phyloP scores from a whole-genome alignment of 2,113 vertebrate species.

The Cololabis saira region DNA sequence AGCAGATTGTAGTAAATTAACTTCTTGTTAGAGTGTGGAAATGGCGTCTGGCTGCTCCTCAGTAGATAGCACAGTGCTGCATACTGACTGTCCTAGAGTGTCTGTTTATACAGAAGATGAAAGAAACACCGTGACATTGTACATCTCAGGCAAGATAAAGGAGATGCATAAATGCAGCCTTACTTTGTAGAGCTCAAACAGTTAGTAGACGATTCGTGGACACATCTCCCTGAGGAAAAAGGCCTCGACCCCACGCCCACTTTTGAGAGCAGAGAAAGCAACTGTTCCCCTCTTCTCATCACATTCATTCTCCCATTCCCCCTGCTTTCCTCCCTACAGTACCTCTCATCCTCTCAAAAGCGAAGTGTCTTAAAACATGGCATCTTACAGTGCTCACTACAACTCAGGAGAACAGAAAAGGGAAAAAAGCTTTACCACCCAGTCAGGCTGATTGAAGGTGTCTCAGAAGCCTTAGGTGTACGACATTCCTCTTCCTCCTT shows the following conservation, averaged over 20 bases:
- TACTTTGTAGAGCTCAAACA: constrained; percentile 57
- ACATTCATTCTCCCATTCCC: constrained; percentile 27
- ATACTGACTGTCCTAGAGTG: constrained; percentile 46
- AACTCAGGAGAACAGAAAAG: constrained; percentile 69
- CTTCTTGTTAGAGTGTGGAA: constrained; percentile 41
- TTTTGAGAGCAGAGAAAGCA: constrained; percentile 49
- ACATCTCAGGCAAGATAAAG: constrained; percentile 54
- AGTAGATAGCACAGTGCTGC: constrained; percentile 51
- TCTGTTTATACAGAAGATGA: constrained; percentile 70
- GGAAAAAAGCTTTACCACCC: constrained; percentile 70
- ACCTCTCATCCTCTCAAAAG: constrained; percentile 68
- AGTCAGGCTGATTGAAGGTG: constrained; percentile 75
- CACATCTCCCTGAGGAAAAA: constrained; percentile 58
- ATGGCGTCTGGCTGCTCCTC: constrained; percentile 55
- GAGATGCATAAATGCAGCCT: constrained; percentile 61
- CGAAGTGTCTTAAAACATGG: constrained; percentile 73
- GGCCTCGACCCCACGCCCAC: constrained; percentile 49
- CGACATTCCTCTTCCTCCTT: constrained; percentile 69
- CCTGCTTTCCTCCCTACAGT: constrained; percentile 6
- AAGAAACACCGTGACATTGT: constrained; percentile 53
- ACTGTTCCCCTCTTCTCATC: constrained; percentile 46
- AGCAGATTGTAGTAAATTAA: constrained; percentile 38
- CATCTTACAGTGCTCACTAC: constrained; percentile 68
- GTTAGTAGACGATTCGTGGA: constrained; percentile 66
- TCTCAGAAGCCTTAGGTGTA: constrained; percentile 80